Evolutionary conservation across 2,888 invertebrate species (phyloP).

Genomic region (Aphelenchoides bicaudatus): DNA sequence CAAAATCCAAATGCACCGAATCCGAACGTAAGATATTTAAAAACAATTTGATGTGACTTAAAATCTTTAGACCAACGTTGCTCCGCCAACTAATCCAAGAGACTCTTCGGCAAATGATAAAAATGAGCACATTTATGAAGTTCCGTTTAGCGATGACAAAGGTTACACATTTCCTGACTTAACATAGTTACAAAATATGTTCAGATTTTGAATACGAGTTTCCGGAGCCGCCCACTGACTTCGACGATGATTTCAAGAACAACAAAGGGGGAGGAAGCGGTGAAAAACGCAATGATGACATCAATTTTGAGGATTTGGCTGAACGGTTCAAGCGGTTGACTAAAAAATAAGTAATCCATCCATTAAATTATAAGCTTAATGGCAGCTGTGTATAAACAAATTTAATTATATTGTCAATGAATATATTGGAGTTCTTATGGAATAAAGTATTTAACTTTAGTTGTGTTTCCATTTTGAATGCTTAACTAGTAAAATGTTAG

Average conservation of each 20-base stretch:
- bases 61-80: background rate
- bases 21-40: background rate
- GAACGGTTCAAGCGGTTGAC: slow-evolving; percentile 51
- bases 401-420: too few relatives aligned
- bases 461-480: too few relatives aligned
- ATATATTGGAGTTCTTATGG: too few relatives aligned
- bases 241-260: slow-evolving; percentile 20
- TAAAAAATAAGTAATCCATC: slow-evolving; percentile 29
- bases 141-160: slow-evolving; percentile 5
- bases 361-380: too few relatives aligned
- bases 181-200: slow-evolving; percentile 1
- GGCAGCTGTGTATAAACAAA: too few relatives aligned
- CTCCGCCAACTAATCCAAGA: too few relatives aligned
- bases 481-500: too few relatives aligned
- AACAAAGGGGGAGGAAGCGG: slow-evolving; percentile 17
- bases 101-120: slow-evolving; percentile 10
- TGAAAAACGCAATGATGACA: slow-evolving; percentile 28
- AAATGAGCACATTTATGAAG: slow-evolving; percentile 42
- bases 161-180: slow-evolving; percentile 16
- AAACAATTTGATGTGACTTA: background rate
- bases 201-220: slow-evolving; percentile 37
- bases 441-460: too few relatives aligned
- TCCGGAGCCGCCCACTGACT: slow-evolving; percentile 48
- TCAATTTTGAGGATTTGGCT: slow-evolving; percentile 52
- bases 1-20: slow-evolving; percentile 16